These are phyloP conservation scores for Microtus montanus DNA, from an alignment of 2,113 vertebrate species.

Conservation along the genomic window DNA sequence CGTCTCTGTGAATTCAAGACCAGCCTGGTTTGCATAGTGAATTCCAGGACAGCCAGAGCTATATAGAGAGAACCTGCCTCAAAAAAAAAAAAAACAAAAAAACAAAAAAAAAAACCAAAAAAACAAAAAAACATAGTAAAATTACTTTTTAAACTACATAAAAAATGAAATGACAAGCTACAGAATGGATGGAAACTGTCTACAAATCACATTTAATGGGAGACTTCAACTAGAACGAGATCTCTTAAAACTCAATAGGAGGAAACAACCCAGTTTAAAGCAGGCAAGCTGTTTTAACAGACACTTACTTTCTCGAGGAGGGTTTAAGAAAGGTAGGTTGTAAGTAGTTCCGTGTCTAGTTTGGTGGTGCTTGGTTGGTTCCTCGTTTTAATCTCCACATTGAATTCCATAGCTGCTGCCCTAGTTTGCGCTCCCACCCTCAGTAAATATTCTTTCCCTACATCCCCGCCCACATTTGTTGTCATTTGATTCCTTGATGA, in stretches of 20 bases:
- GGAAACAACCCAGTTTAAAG: background rate
- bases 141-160: background rate
- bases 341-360: background rate
- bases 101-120: too few relatives aligned
- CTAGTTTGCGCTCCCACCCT: background rate
- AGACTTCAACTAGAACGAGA: too few relatives aligned
- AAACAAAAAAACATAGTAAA: background rate
- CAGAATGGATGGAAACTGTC: too few relatives aligned
- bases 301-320: too few relatives aligned
- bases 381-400: background rate
- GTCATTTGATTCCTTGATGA: background rate
- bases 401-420: background rate
- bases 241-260: background rate
- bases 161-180: background rate
- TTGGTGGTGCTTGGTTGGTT: background rate
- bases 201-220: background rate
- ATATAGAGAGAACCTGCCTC: background rate
- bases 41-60: background rate
- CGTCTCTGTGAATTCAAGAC: background rate
- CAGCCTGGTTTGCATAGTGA: background rate
- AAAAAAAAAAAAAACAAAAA: background rate
- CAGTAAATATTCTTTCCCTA: background rate
- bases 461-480: background rate
- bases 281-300: too few relatives aligned
- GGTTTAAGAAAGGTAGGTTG: background rate